phyloP scores from a whole-genome alignment of 2,888 invertebrate species.

The Sipha maydis region DNA sequence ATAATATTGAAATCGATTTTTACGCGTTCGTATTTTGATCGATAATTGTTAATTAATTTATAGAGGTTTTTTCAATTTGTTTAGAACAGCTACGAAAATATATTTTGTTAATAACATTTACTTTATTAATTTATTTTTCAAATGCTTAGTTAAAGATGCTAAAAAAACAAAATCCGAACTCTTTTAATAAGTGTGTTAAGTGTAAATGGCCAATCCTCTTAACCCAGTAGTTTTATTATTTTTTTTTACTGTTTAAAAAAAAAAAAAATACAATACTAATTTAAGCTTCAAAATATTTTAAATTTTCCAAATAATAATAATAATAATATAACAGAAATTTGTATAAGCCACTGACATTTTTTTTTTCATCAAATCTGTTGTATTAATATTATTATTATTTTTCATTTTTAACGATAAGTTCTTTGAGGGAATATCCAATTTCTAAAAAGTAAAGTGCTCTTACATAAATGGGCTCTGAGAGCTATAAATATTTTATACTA shows the following conservation, averaged over 20 bases:
- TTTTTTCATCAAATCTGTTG: neutral
- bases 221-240: neutral
- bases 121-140: neutral
- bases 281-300: neutral
- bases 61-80: too few relatives aligned
- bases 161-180: neutral
- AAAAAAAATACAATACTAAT: neutral
- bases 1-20: too few relatives aligned
- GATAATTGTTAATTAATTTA: too few relatives aligned
- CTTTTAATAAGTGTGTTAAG: constrained; percentile 2
- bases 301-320: neutral
- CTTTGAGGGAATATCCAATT: neutral
- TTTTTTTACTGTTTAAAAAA: neutral
- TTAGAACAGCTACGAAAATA: too few relatives aligned
- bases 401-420: neutral
- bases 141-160: neutral
- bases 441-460: neutral
- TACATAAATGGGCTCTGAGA: neutral
- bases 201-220: neutral
- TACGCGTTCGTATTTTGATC: too few relatives aligned
- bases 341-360: neutral
- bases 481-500: neutral
- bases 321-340: neutral
- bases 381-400: neutral
- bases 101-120: neutral